Conservation (phyloP, 1,140 invertebrate species). For the Caenorhabditis elegans region WBcel235 BX284606.5:6165001-6165500, state of each 20-base stretch:
- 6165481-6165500: neutral
- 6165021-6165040: neutral
- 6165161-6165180: neutral
- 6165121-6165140: too few species aligned
- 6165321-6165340: slow-evolving; percentile 21
- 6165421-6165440: neutral
- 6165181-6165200: neutral
- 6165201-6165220: neutral
- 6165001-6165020: neutral
- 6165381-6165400: slow-evolving; percentile 2
- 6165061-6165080: neutral
- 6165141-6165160: neutral
- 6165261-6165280: neutral
- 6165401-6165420: slow-evolving; percentile 21
- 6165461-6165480: slow-evolving; percentile 22
- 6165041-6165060: slow-evolving; percentile 20
- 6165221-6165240: neutral
- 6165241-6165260: neutral
- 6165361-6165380: slow-evolving; percentile 31
- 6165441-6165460: neutral
- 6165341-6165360: slow-evolving; percentile 1
- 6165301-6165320: neutral
- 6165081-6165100: slow-evolving; percentile 1
- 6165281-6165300: neutral
- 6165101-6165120: neutral